Conservation (phyloP, 2,113 vertebrate genomes). For the Cathartes aura region DNA sequence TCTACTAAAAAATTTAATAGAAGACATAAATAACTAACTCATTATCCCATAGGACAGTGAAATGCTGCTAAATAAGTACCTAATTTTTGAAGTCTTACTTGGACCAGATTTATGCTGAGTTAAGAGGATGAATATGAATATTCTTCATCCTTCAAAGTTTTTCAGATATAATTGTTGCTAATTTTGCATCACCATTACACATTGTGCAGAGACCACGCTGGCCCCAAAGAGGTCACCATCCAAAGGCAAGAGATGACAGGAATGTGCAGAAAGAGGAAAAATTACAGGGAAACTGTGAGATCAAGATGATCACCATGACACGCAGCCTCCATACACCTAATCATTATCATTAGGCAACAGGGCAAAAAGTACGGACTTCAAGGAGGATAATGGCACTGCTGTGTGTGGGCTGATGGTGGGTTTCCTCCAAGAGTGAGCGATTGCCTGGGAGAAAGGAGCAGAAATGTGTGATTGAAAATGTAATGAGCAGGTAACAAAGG, state of each 20-base stretch:
- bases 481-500: constrained; percentile 14
- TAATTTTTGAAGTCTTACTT: not conserved
- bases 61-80: not conserved
- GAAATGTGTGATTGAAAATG: constrained; percentile 11
- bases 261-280: not conserved
- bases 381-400: not conserved
- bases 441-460: not conserved
- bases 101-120: not conserved
- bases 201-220: not conserved
- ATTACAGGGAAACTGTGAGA: not conserved
- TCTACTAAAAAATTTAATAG: not conserved
- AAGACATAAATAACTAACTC: not conserved
- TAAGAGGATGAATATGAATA: not conserved
- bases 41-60: not conserved
- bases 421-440: not conserved
- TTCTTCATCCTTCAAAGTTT: not conserved
- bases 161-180: not conserved
- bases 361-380: not conserved
- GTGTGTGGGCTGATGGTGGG: not conserved
- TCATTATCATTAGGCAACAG: not conserved
- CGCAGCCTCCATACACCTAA: rapidly evolving
- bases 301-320: not conserved
- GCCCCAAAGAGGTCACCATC: not conserved
- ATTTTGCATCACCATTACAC: not conserved
- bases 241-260: not conserved